Base-by-base conservation (phyloP, 2,797 vertebrate genomes). In the Tragopan temminckii region DNA sequence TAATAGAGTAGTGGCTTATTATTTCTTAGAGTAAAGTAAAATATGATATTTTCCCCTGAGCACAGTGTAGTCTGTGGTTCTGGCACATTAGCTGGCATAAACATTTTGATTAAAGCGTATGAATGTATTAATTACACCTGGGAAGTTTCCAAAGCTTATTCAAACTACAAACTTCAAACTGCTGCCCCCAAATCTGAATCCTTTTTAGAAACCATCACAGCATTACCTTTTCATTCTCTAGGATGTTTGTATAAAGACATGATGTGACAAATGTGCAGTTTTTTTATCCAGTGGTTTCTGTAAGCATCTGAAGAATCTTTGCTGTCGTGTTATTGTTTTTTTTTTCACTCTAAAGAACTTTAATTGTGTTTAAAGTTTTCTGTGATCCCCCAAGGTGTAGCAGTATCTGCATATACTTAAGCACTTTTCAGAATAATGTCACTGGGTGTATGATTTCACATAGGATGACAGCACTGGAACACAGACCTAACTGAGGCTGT, bases 101-200 rank as follows among this genome's bases (percentile, higher is more conserved):
- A 96, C 92, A 94, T 96, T 96, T 97, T 96, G 95, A 96, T 96
- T 96, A 96, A 95, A 93, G 87, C 89, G 92, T 93, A 89, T 88
- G 94, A 96, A 95, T 95, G 70, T 92, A 97, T 95, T 96, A 97
- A 96, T 97, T 97, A 96, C 90, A 95, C 82, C 92, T 96, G 96
- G 95, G 94, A 95, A 92, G 93, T 88, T 95, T 95, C 93, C 94
- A 95, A 77, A 91, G 87, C 89, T 89, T 88, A 77, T 72, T 94
- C 82, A 91, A 79, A 89, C 70, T 69, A 57, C 79, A 90, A 81
- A 92, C 23, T 74, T 92, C 69, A 35, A 55, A 79, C 20, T 62
- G 46, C 74, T 83, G 27, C 48, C 86, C 72, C 23, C 14, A 67
- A 79, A 92, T 67, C 55, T 27, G n/a, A 72, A 64, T 87, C 46